phyloP scores from a whole-genome alignment of 2,797 vertebrate genomes.

The Petrocephalus sullivani region DNA sequence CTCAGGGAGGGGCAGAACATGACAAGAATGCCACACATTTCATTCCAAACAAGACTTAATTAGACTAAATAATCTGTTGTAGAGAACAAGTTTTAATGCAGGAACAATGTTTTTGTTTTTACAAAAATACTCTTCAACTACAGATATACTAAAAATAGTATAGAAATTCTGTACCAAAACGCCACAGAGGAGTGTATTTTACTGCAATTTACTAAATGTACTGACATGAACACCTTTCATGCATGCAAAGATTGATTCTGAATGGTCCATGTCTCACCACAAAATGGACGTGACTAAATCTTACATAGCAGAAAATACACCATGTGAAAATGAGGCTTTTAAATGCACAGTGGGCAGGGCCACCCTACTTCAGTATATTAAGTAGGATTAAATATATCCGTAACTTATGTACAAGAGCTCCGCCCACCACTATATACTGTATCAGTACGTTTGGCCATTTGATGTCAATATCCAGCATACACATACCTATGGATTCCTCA shows the following conservation, averaged over 20 bases:
- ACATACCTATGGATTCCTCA: conserved; percentile 90
- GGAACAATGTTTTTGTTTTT: no score
- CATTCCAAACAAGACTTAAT: background rate
- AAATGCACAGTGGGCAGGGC: background rate
- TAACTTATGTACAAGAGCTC: background rate
- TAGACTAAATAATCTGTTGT: background rate
- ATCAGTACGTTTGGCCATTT: background rate
- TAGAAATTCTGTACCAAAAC: background rate
- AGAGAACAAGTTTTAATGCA: background rate
- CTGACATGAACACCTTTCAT: background rate
- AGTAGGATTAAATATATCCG: background rate
- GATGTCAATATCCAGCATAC: background rate
- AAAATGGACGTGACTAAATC: background rate
- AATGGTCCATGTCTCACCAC: background rate
- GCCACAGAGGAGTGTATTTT: background rate
- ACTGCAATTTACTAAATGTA: background rate
- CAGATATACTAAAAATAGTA: background rate
- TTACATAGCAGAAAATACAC: background rate
- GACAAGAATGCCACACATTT: background rate
- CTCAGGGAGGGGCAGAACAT: background rate
- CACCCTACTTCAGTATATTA: background rate
- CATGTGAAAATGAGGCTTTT: background rate
- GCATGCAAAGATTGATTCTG: background rate
- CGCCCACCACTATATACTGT: background rate
- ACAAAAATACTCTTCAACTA: background rate